Percentiles rank a stretch among this genome's conserved stretches.
These are phyloP conservation scores for Ginglymostoma cirratum DNA, from an alignment of 2,113 vertebrate species.

Conservation along the genomic window DNA sequence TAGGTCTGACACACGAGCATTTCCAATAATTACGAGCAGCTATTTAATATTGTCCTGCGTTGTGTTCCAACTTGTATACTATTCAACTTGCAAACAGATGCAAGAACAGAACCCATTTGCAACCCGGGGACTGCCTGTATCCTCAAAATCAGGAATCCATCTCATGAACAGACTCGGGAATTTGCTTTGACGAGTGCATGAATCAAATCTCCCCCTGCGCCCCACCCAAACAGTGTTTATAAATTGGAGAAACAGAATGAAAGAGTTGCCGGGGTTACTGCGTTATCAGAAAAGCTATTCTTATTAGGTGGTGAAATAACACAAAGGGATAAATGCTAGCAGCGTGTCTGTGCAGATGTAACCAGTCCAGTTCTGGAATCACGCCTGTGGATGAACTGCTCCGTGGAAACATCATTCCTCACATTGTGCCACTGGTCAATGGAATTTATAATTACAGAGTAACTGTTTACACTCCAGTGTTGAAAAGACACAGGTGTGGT, in stretches of 20 bases:
- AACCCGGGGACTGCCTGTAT: too few species aligned
- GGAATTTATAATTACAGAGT: slow-evolving; percentile 31
- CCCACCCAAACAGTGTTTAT: background rate
- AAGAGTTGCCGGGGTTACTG: background rate
- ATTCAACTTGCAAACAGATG: too few species aligned
- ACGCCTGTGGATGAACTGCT: background rate
- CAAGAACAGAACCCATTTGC: too few species aligned
- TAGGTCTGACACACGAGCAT: too few species aligned
- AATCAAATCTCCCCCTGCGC: background rate
- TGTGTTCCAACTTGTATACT: too few species aligned
- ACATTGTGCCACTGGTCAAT: slow-evolving; percentile 24
- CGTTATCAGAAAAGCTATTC: background rate
- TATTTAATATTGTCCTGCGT: too few species aligned
- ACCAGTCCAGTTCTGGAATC: background rate
- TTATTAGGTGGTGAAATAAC: background rate
- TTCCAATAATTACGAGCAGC: too few species aligned
- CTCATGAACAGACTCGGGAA: background rate
- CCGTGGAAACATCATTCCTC: slow-evolving; percentile 25
- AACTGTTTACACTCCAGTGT: slow-evolving; percentile 6
- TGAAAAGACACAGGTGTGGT: slow-evolving; percentile 28
- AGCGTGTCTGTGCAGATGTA: slow-evolving; percentile 24
- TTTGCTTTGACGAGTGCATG: background rate
- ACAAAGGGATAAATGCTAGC: background rate
- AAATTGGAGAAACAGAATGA: background rate
- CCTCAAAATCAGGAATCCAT: background rate